These are phyloP conservation scores for Listrodromus nycthemerus DNA, from an alignment of 2,888 invertebrate species.

Conservation along the genomic window DNA sequence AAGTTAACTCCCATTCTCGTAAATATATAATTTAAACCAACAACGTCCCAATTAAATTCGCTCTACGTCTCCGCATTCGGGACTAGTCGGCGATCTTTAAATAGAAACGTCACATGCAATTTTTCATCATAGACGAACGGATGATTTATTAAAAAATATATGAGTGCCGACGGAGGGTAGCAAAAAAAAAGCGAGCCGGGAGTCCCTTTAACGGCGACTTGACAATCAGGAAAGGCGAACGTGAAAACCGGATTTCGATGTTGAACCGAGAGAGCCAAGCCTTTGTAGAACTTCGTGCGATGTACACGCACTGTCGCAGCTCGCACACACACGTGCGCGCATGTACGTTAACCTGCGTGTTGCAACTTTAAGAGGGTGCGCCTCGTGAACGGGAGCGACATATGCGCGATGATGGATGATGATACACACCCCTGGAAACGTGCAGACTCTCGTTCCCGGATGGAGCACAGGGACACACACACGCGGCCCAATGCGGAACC, in stretches of 20 bases:
- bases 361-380: conserved; percentile 45
- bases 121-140: neutral
- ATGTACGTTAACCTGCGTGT: conserved; percentile 53
- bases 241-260: conserved; percentile 51
- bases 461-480: neutral
- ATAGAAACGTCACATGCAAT: neutral
- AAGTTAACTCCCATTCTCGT: neutral
- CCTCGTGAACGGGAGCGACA: conserved; percentile 69
- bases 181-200: conserved; percentile 21
- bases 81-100: neutral
- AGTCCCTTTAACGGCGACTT: conserved; percentile 15
- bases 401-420: conserved; percentile 76
- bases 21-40: neutral
- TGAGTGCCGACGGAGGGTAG: neutral
- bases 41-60: neutral
- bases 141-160: conserved; percentile 1
- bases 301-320: neutral
- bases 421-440: conserved; percentile 64
- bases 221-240: conserved; percentile 39
- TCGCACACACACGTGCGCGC: conserved; percentile 1
- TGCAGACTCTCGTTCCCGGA: conserved; percentile 21
- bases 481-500: neutral
- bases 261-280: conserved; percentile 1
- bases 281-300: conserved; percentile 6
- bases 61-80: neutral